These are phyloP conservation scores for Sylvilagus floridanus DNA, from an alignment of 2,797 vertebrate species.

Conservation along the genomic window DNA sequence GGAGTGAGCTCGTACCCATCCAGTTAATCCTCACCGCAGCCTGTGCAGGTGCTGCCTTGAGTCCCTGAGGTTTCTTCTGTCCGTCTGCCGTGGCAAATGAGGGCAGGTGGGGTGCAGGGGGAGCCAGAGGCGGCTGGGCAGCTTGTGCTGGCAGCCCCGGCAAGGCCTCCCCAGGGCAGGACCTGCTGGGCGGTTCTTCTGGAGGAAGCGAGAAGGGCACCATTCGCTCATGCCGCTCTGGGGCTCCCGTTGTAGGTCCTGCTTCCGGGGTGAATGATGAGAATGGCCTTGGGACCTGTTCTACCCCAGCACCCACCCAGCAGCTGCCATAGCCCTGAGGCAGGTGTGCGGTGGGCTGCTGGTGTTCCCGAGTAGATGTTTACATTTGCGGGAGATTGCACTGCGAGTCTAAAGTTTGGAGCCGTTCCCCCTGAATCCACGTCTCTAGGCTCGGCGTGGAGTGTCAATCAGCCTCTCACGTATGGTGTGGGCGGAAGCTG, in stretches of 20 bases:
- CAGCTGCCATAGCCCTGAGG: background rate
- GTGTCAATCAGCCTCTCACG: background rate
- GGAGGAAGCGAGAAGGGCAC: background rate
- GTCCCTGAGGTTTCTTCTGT: too few relatives aligned
- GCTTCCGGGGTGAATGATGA: too few relatives aligned
- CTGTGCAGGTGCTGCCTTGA: background rate
- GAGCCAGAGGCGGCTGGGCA: too few relatives aligned
- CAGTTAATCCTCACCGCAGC: background rate
- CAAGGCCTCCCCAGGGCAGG: background rate
- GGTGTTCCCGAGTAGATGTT: background rate
- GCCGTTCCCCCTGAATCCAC: background rate
- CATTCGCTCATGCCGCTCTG: background rate
- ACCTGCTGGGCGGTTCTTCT: background rate
- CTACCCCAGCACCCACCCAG: background rate
- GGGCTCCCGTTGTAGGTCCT: background rate
- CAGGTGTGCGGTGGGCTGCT: rapidly evolving
- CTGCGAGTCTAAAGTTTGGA: background rate
- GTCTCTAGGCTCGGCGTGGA: background rate
- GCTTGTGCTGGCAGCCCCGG: background rate
- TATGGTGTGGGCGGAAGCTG: background rate
- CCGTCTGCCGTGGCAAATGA: background rate
- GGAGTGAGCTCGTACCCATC: background rate
- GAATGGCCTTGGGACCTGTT: background rate
- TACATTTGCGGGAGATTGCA: background rate
- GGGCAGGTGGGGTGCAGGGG: background rate